phyloP scores from a whole-genome alignment of 2,113 vertebrate species.

The Bubo blakistoni region DNA sequence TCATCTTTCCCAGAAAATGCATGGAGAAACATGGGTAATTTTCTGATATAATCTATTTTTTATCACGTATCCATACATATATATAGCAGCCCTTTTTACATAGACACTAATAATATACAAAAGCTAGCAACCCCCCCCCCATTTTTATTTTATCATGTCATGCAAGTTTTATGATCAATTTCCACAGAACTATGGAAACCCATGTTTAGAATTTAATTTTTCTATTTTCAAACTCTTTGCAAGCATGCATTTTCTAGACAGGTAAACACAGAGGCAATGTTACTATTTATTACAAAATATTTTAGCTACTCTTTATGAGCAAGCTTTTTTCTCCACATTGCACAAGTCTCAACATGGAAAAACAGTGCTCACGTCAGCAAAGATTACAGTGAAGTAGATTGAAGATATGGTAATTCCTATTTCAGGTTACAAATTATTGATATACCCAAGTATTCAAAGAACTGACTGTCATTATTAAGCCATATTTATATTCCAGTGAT shows the following conservation, averaged over 20 bases:
- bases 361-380: background rate
- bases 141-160: background rate
- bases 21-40: background rate
- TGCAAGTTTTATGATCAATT: background rate
- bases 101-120: background rate
- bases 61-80: background rate
- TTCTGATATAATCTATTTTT: background rate
- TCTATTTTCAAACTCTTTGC: background rate
- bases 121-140: accelerated
- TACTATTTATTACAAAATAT: background rate
- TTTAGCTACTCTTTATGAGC: background rate
- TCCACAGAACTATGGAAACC: background rate
- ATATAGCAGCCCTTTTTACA: background rate
- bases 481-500: background rate
- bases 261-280: background rate
- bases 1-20: background rate
- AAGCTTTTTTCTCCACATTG: background rate
- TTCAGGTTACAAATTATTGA: background rate
- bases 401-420: background rate
- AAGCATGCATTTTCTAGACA: background rate
- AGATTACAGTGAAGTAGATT: background rate
- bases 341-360: background rate
- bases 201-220: background rate
- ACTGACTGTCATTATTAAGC: background rate
- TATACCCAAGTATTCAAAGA: background rate